Evolutionary conservation across 2,888 invertebrate genomes (phyloP), one percentile per base, ranked within the genome.

Genomic region (Eupithecia centaureata): DNA sequence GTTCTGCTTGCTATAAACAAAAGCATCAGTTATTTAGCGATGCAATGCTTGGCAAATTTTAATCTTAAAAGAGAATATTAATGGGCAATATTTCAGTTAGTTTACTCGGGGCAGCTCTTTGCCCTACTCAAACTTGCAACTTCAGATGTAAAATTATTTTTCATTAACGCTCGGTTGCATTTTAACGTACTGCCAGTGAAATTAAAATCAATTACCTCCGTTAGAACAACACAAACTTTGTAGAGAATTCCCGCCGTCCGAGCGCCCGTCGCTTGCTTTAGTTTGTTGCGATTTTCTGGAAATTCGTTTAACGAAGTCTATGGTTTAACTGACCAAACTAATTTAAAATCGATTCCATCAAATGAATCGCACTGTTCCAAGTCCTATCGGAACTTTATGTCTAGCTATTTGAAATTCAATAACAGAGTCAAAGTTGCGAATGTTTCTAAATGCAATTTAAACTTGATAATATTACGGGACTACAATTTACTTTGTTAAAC

Each of bases 121-220:
- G 71, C 78, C 71, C 75, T 76, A 79, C 82, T 83, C 81, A 79
- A 86, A 84, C 84, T 85, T 85, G 80, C 83, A 84, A 86, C 83
- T 87, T 85, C 77, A 84, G 82, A 85, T 85, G 84, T 83, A 83
- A 89, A 90, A 90, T 88, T 87, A 89, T 89, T 91, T 91, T 90
- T 89, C 88, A 89, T 90, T 89, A 87, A 87, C 86, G 87, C 87
- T 88, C 76, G 74, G 84, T 79, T 87, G 86, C 84, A 75, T 86
- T 84, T 82, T 75, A 86, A 84, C 84, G 85, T 85, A 85, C 86
- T 82, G 83, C 84, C 78, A 81, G 81, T 76, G 78, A 82, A 89
- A 90, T 89, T 89, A 89, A 88, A 90, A 90, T 89, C 91, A 89
- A 90, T 90, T 89, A 88, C 86, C 84, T 84, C 83, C 80, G 76